Evolutionary conservation across 2,888 invertebrate species (phyloP).

Genomic region (Neuroscelio doddi): DNA sequence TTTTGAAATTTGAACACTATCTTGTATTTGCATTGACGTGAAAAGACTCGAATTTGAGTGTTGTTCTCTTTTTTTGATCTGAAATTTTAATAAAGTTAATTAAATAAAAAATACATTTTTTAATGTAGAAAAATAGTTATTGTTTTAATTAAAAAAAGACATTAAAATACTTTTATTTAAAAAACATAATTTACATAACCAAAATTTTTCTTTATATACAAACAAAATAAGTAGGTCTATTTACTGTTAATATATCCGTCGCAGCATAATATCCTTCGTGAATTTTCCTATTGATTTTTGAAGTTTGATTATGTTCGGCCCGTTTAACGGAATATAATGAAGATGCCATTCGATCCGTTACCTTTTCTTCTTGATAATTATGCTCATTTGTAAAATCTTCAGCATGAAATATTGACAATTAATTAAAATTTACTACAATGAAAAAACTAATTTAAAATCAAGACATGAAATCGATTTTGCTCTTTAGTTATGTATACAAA

Average conservation of each 20-base stretch:
- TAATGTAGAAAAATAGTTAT: background rate
- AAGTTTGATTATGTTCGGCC: slow-evolving; percentile 54
- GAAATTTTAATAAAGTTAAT: too few species aligned
- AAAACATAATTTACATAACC: too few species aligned
- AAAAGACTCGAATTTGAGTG: slow-evolving; percentile 80
- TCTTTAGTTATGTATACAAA: too few species aligned
- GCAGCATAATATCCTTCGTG: slow-evolving; percentile 84
- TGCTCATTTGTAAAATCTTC: slow-evolving; percentile 75
- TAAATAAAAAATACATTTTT: background rate
- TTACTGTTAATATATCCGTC: slow-evolving; percentile 83
- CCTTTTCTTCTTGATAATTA: slow-evolving; percentile 74
- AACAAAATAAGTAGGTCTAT: slow-evolving; percentile 33
- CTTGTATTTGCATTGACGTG: slow-evolving; percentile 83
- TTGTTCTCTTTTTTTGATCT: slow-evolving; percentile 79
- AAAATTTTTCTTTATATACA: too few species aligned
- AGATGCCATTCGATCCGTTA: slow-evolving; percentile 49
- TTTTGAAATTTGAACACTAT: slow-evolving; percentile 68
- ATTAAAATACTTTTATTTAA: background rate
- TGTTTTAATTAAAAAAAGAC: background rate
- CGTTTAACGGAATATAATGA: slow-evolving; percentile 60
- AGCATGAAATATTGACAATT: background rate
- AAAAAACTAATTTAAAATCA: background rate
- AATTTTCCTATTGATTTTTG: slow-evolving; percentile 61
- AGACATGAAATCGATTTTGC: too few species aligned
- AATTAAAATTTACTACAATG: background rate